Evolutionary conservation across 2,797 vertebrate species (phyloP).

Genomic region (Phrynocephalus forsythii): DNA sequence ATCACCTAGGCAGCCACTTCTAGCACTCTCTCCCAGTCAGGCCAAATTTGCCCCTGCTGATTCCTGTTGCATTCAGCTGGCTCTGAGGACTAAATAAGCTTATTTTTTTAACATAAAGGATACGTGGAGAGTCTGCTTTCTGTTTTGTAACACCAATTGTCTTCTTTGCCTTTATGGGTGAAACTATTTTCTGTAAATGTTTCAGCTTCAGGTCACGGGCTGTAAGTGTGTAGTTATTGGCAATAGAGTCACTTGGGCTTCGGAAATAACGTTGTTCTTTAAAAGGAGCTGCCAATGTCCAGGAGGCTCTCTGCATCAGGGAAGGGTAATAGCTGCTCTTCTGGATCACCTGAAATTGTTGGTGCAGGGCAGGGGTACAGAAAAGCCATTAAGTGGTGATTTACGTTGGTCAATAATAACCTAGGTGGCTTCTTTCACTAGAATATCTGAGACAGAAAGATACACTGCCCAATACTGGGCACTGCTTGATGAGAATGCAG

Average conservation of each 20-base stretch:
- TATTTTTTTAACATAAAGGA: constrained; percentile 37
- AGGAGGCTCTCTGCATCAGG: constrained; percentile 83
- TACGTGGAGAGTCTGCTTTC: constrained; percentile 56
- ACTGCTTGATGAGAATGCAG: neutral
- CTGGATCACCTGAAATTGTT: constrained; percentile 71
- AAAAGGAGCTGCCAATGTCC: constrained; percentile 84
- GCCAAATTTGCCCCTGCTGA: neutral
- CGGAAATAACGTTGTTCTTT: constrained; percentile 82
- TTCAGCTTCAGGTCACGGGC: constrained; percentile 81
- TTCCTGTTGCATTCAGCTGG: neutral
- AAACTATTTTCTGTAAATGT: constrained; percentile 70
- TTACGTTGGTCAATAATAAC: neutral
- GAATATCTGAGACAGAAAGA: neutral
- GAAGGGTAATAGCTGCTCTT: constrained; percentile 80
- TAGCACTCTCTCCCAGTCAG: no score
- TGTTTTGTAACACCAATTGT: constrained; percentile 24
- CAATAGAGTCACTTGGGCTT: constrained; percentile 87
- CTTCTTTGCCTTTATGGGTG: constrained; percentile 23
- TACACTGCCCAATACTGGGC: neutral
- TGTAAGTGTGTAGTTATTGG: constrained; percentile 85
- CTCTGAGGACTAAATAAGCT: constrained; percentile 1
- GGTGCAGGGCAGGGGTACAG: neutral
- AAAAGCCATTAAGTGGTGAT: neutral
- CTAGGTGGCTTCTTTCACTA: neutral
- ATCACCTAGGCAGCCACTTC: neutral